Base-by-base conservation (phyloP, 2,113 vertebrate species). In the Phoenicopterus ruber region DNA sequence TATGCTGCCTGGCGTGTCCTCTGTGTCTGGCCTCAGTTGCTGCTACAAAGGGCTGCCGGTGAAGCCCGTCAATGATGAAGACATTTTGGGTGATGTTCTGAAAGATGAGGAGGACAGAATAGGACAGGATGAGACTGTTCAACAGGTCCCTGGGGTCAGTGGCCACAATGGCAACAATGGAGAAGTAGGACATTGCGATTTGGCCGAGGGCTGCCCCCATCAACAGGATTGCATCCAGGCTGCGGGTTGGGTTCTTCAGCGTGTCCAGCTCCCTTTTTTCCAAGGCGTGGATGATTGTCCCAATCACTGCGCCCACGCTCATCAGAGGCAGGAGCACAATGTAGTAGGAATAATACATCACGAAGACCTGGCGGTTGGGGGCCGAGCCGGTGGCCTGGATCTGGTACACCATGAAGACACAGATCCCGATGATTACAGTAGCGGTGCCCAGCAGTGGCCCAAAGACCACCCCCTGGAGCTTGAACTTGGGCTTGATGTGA, bases 61-160 rank as follows among this genome's bases (percentile, higher is more conserved):
- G 98, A 76, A 99, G 98, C 34, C 99, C 99, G 6, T 99, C 98
- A 0, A 99, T 99, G 92, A 99, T 99, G 95, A 99, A 99, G 96
- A 99, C 92, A 36, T 99, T 99, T 95, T 99, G 99, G 25, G 98
- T 95, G 49, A 99, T 95, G 92, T 98, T 98, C 97, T 99, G 98
- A 83, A 99, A 79, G 93, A 99, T 98, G 52, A 98, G 97, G 85
- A 99, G 96, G 69, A 99, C 83, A 1, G 99, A 99, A 82, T 99
- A 98, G 77, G 98, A 97, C 71, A 99, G 96, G 92, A 98, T 98
- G 26, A 99, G 98, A n/a, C 92, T 92, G 86, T 98, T 98, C 92
- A 99, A 59, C 54, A 90, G 36, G 17, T 97, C 96, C 0, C 34
- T 40, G 3, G 97, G 93, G 20, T 90, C 92, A 0, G 97, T 96